Percentiles rank a stretch among this genome's conserved stretches.
phyloP scores from a whole-genome alignment of 2,113 vertebrate genomes.

The Syngnathus scovelli region DNA sequence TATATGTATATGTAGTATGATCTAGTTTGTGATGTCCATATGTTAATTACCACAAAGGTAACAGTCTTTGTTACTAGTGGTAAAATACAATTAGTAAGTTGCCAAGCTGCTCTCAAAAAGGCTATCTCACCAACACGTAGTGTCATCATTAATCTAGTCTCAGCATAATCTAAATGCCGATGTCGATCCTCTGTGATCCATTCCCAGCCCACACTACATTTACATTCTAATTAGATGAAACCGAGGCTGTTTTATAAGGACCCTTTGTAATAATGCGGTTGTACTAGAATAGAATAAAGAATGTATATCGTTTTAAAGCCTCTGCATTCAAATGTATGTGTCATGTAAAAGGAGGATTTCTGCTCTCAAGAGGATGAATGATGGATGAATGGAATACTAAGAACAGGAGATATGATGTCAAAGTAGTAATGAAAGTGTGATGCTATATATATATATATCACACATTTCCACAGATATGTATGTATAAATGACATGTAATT shows the following conservation, averaged over 20 bases:
- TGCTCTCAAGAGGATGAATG: constrained; percentile 53
- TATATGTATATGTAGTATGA: too few relatives aligned
- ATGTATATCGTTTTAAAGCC: constrained; percentile 52
- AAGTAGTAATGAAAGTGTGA: constrained; percentile 11
- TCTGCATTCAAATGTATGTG: constrained; percentile 42
- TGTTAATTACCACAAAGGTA: constrained; percentile 54
- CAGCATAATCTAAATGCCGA: constrained; percentile 72
- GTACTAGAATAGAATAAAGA: too few relatives aligned
- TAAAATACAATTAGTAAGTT: constrained; percentile 66
- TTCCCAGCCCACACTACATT: constrained; percentile 58
- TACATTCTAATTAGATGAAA: constrained; percentile 70
- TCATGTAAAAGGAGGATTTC: constrained; percentile 48
- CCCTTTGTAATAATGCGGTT: constrained; percentile 36
- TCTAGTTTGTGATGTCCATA: constrained; percentile 17
- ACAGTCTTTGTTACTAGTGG: constrained; percentile 36
- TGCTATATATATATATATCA: background rate
- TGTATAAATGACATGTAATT: constrained; percentile 23
- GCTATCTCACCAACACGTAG: constrained; percentile 65
- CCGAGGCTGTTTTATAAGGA: constrained; percentile 53
- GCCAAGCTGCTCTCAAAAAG: constrained; percentile 57
- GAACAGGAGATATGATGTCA: constrained; percentile 43
- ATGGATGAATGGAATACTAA: constrained; percentile 45
- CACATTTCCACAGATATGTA: constrained; percentile 31
- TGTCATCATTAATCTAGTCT: constrained; percentile 71
- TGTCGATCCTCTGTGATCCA: constrained; percentile 67